Percentiles rank a stretch among this genome's conserved stretches.
Evolutionary conservation across 2,888 invertebrate species (phyloP).

Genomic region (Ariolimax columbianus): DNA sequence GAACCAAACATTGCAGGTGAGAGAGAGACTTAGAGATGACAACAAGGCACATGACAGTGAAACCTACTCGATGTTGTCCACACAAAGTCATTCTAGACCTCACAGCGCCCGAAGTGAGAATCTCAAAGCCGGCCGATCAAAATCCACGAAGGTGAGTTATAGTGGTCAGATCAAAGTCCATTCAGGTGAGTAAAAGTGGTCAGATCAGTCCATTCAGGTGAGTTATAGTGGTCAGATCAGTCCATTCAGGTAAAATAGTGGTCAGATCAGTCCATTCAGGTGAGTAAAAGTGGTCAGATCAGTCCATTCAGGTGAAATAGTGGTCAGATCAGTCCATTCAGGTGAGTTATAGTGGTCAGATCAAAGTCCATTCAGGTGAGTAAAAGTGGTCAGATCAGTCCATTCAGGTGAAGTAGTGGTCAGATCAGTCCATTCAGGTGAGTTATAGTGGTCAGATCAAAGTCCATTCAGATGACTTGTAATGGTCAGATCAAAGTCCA

Average conservation of each 20-base stretch:
- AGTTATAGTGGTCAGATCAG: not conserved
- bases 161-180: not conserved
- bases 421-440: not conserved
- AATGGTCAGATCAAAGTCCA: not conserved
- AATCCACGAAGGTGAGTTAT: conserved; percentile 23
- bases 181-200: too few relatives aligned
- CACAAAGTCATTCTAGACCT: conserved; percentile 29
- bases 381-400: too few relatives aligned
- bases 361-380: too few relatives aligned
- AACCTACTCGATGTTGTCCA: not conserved
- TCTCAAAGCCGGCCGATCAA: not conserved
- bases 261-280: too few relatives aligned
- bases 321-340: too few relatives aligned
- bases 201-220: not conserved
- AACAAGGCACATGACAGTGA: conserved; percentile 6
- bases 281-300: too few relatives aligned
- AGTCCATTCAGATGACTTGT: too few relatives aligned
- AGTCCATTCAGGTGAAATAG: too few relatives aligned
- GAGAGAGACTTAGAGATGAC: not conserved
- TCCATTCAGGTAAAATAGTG: too few relatives aligned
- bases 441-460: not conserved
- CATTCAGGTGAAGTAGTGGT: too few relatives aligned
- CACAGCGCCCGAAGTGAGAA: conserved; percentile 16
- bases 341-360: not conserved
- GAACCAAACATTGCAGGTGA: not conserved